Base-by-base conservation (phyloP, 2,888 invertebrate genomes). In the Acronicta alni region DNA sequence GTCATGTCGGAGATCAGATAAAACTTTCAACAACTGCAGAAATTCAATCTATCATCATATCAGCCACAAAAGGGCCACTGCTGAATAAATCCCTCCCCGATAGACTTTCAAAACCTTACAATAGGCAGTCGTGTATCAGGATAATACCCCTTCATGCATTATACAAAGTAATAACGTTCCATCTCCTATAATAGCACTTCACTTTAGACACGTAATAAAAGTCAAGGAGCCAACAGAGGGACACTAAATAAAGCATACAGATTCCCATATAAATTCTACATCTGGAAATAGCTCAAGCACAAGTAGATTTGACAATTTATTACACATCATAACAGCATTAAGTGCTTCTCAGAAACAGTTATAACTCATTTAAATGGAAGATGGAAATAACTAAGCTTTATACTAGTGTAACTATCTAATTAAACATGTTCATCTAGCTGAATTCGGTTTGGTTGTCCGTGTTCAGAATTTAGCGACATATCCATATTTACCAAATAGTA, bases 361-460 rank as follows among this genome's bases (percentile, higher is more conserved):
- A 82, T 86, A 86, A 86, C 81, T 87, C 87, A 87, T 84, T 81
- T 80, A 82, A 82, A 85, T 80, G 79, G 73, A 72, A 60, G 75
- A 81, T 78, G 79, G 72, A 78, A 77, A 75, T 80, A 77, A 64
- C 65, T 35, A 70, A 63, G 69, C 76, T 72, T 62, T 72, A 72
- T 53, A 79, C 77, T 72, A 77, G 77, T 81, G 80, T 82, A 77
- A 73, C 78, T 83, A 80, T 80, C 79, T 85, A 84, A 86, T 86
- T 87, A 84, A 79, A 79, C 67, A 53, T 45, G 57, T 35, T 23
- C 18, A 45, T 37, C 55, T 66, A 63, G 20, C 20, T 12, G 30
- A 48, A 70, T 49, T 37, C 16, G 18, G 49, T 63, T 52, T 30
- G 38, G 14, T 8, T 51, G 69, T 62, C 52, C 38, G 72, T 60